Percentiles rank a stretch among this genome's conserved stretches.
Conservation (phyloP, 1,140 invertebrate species). For the Panagrolaimus sp. region DNA sequence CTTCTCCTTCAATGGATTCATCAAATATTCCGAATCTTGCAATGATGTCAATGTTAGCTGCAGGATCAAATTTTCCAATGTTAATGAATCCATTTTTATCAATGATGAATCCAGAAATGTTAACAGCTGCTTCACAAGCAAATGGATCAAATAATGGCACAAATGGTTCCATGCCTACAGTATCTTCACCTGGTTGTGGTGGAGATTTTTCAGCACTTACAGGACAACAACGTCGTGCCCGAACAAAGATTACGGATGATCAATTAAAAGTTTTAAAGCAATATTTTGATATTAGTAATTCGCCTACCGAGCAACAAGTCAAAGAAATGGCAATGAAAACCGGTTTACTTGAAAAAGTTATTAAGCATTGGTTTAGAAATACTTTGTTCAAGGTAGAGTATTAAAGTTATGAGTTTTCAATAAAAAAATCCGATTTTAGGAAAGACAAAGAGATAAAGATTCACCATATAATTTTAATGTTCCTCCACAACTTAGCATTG, state of each 20-base stretch:
- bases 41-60: slow-evolving; percentile 6
- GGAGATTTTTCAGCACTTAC: slow-evolving; percentile 40
- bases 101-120: slow-evolving; percentile 71
- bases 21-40: not conserved
- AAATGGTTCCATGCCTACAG: not conserved
- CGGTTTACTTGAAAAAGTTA: slow-evolving; percentile 81
- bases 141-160: slow-evolving; percentile 14
- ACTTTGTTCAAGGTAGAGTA: slow-evolving; percentile 86
- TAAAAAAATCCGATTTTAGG: slow-evolving; percentile 59
- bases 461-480: slow-evolving; percentile 99
- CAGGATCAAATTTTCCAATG: slow-evolving; percentile 35
- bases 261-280: slow-evolving; percentile 97
- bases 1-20: not conserved
- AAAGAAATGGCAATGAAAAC: slow-evolving; percentile 91
- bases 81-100: slow-evolving; percentile 66
- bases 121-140: slow-evolving; percentile 36
- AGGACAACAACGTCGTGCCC: slow-evolving; percentile 82
- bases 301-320: slow-evolving; percentile 99
- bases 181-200: too few species aligned
- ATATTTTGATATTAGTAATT: slow-evolving; percentile 99
- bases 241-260: slow-evolving; percentile 92
- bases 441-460: slow-evolving; percentile 95
- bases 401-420: not conserved
- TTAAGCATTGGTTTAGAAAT: slow-evolving; percentile 73
- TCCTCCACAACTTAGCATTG: slow-evolving; percentile 68